These are phyloP conservation scores for Kuschelorhynchus macadamiae DNA, from an alignment of 2,888 invertebrate species.

Conservation along the genomic window DNA sequence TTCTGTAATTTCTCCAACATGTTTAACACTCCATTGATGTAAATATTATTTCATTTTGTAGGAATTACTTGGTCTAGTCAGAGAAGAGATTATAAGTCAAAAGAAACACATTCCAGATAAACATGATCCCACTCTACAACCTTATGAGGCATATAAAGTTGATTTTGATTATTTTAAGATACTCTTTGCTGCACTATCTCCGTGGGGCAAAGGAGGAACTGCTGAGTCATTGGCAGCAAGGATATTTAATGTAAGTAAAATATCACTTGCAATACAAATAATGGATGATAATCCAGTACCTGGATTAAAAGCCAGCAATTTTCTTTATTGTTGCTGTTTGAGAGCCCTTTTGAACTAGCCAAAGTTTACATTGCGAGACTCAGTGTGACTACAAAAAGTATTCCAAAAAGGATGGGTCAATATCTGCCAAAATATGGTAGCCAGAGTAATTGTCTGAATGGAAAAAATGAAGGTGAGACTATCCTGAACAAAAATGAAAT, in stretches of 20 bases:
- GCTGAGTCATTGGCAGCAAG: constrained; percentile 88
- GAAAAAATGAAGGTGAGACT: too few species aligned
- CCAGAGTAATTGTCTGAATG: too few species aligned
- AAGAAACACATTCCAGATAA: constrained; percentile 74
- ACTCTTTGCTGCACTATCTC: constrained; percentile 88
- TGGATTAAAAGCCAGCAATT: too few species aligned
- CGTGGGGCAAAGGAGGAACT: constrained; percentile 90
- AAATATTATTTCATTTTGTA: constrained; percentile 49
- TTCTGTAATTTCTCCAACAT: too few species aligned
- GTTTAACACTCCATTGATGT: too few species aligned
- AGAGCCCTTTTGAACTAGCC: too few species aligned
- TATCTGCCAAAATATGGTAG: too few species aligned
- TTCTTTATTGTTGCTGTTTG: not conserved
- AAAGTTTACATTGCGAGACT: too few species aligned
- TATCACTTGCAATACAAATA: not conserved
- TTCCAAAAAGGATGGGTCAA: too few species aligned
- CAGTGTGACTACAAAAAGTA: not conserved
- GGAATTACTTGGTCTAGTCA: constrained; percentile 68
- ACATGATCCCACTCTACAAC: constrained; percentile 83
- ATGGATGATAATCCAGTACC: too few species aligned
- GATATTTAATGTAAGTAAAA: constrained; percentile 83
- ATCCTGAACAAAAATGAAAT: too few species aligned
- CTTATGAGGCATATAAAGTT: constrained; percentile 88
- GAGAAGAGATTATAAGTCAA: constrained; percentile 85
- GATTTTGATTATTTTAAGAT: constrained; percentile 93